Base-by-base conservation (phyloP, 2,113 vertebrate species). In the Caloenas nicobarica region DNA sequence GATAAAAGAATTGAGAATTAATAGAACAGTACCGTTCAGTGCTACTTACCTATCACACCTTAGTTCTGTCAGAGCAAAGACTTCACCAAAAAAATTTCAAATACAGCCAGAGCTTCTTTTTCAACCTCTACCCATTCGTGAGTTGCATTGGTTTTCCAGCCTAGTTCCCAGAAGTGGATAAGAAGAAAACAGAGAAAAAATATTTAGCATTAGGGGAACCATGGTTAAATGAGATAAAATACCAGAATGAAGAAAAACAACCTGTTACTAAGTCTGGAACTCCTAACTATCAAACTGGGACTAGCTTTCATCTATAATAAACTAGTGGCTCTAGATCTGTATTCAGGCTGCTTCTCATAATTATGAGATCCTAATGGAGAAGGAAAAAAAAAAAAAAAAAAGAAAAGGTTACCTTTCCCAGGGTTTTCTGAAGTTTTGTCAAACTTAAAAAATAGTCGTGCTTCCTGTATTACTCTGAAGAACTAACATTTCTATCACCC, bases 111-210 rank as follows among this genome's bases (percentile, higher is more conserved):
- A 70, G 13, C 34, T 68, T 51, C 18, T 46, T 92, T 76, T 72
- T 29, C 38, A 73, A 4, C 8, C 34, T 76, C 29, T 65, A 11
- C 7, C 23, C 15, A 86, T 31, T 77, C 19, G 44, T 11, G 16
- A 83, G 29, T 17, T 0, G 0, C 21, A 44, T 0, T 21, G 31
- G 9, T 61, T 92, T 83, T 66, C 24, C 46, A 58, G 31, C 9
- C 31, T 74, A 44, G 17, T 29, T 90, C 23, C 18, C 48, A 68
- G 11, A 11, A 90, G 12, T 3, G 1, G 74, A 1, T 25, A 79
- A 65, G 50, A 72, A 54, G 23, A 81, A 89, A 79, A 81, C 7
- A 54, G 19, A 62, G 17, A 28, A 51, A 21, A 83, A 87, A 46
- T 8, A 82, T 3, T 70, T 76, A 31, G 31, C 66, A 64, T 53